Evolutionary conservation across 2,888 invertebrate species (phyloP).

Genomic region (Ennomos quercinarius): DNA sequence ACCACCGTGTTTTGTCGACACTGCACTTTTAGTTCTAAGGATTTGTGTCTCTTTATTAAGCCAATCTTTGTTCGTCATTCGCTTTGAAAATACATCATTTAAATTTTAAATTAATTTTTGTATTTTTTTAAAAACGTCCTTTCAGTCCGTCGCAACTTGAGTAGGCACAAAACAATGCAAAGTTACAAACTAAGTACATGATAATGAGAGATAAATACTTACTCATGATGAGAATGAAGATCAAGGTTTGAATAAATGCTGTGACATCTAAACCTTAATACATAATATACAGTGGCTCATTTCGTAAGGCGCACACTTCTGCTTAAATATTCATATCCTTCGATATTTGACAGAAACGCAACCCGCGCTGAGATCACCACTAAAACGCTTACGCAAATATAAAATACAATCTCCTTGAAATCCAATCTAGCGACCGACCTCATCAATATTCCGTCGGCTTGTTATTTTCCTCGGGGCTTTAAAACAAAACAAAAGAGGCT

Average conservation of each 20-base stretch:
- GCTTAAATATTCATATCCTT: conserved; percentile 29
- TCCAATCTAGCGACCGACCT: conserved; percentile 58
- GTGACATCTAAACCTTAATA: neutral
- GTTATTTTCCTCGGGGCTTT: conserved; percentile 73
- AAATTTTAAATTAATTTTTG: too few relatives aligned
- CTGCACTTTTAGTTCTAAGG: too few relatives aligned
- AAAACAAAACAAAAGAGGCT: conserved; percentile 75
- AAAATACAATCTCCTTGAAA: conserved; percentile 56
- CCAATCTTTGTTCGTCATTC: too few relatives aligned
- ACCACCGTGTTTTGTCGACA: too few relatives aligned
- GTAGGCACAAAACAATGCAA: too few relatives aligned
- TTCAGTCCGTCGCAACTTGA: too few relatives aligned
- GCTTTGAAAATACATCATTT: too few relatives aligned
- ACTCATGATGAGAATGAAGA: too few relatives aligned
- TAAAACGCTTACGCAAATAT: conserved; percentile 57
- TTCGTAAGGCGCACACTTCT: conserved; percentile 2
- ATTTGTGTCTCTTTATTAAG: too few relatives aligned
- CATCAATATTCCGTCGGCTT: conserved; percentile 77
- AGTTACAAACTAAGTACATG: too few relatives aligned
- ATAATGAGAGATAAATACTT: too few relatives aligned
- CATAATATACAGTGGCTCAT: conserved; percentile 6
- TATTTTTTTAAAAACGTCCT: too few relatives aligned
- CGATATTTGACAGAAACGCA: conserved; percentile 44
- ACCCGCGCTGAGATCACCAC: conserved; percentile 47
- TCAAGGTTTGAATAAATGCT: neutral